Base-by-base conservation (phyloP, 37 sponge, comb jelly and placozoan species). In the Beroe ovata region DNA sequence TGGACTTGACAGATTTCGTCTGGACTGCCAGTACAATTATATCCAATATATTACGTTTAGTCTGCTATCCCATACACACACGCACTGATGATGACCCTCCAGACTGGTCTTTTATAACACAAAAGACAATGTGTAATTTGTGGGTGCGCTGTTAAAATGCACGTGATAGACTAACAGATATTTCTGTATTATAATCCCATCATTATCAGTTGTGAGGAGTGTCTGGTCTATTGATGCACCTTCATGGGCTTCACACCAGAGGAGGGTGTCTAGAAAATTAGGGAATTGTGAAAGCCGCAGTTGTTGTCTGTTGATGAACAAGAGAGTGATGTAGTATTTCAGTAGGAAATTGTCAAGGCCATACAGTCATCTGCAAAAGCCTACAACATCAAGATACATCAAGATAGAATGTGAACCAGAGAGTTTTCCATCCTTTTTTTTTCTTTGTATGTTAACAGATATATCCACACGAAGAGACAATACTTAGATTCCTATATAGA, bases 1-100 rank as follows among this genome's bases (percentile, higher is more conserved):
- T 66, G 36, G 36, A 30, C 28, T 61, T 25, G 63, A 61, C 69
- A 30, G 69, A 66, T 47, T 47, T 47, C 54, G 54, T 47, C 54
- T 47, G 54, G 54, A 11, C 54, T 47, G 11, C 54, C 54, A 47
- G 6, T 47, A 11, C 54, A 47, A 47, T 47, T 47, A 47, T 47
- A 47, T 47, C 54, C 11, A 47, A 47, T 47, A 47, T 47, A 47
- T 47, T 47, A 47, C 11, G 6, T 11, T 47, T 6, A 47, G 54
- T 47, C 54, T 47, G 54, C 11, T 6, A 11, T 16, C 11, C 11
- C 54, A 47, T 11, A 47, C 11, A 47, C 11, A 47, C n/a, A n/a
- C n/a, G n/a, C n/a, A n/a, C n/a, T n/a, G n/a, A n/a, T n/a, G n/a
- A n/a, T n/a, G n/a, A n/a, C n/a, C n/a, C 11, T 47, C 54, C 11